A percentile compares a stretch with the other conserved stretches of the same genome.
Evolutionary conservation across 1,140 invertebrate species (phyloP).

Genomic region (Paralvinella palmiformis): DNA sequence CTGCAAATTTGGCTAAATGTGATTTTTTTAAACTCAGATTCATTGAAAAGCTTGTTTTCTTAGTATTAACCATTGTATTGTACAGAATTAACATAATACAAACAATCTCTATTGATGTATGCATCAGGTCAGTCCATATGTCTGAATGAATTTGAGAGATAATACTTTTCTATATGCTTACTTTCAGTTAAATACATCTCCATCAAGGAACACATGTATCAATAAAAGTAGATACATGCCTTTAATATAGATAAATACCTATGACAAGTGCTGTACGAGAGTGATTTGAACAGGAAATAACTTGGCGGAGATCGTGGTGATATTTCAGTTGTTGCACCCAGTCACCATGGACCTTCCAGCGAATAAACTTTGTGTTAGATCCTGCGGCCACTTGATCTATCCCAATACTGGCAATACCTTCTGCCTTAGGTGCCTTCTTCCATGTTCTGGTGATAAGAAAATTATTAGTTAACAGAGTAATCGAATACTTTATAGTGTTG

Average conservation of each 20-base stretch:
- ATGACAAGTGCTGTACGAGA: slow-evolving; percentile 47
- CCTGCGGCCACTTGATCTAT: slow-evolving; percentile 35
- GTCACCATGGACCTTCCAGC: slow-evolving; percentile 49
- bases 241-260: slow-evolving; percentile 31
- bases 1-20: too few relatives aligned
- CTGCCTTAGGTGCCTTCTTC: slow-evolving; percentile 46
- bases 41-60: too few relatives aligned
- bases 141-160: too few relatives aligned
- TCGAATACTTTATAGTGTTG: background rate
- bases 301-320: slow-evolving; percentile 46
- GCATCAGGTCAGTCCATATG: too few relatives aligned
- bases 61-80: too few relatives aligned
- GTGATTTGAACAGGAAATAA: slow-evolving; percentile 51
- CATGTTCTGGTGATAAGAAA: slow-evolving; percentile 36
- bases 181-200: too few relatives aligned
- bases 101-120: too few relatives aligned
- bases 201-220: background rate
- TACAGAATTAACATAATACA: too few relatives aligned
- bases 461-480: background rate
- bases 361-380: slow-evolving; percentile 39
- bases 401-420: slow-evolving; percentile 46
- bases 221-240: background rate
- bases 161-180: too few relatives aligned
- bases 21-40: too few relatives aligned
- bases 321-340: slow-evolving; percentile 51